Evolutionary conservation across 1,140 invertebrate genomes (phyloP), one percentile per base, ranked within the genome.

Genomic region (Trypoxylus dichotomus): DNA sequence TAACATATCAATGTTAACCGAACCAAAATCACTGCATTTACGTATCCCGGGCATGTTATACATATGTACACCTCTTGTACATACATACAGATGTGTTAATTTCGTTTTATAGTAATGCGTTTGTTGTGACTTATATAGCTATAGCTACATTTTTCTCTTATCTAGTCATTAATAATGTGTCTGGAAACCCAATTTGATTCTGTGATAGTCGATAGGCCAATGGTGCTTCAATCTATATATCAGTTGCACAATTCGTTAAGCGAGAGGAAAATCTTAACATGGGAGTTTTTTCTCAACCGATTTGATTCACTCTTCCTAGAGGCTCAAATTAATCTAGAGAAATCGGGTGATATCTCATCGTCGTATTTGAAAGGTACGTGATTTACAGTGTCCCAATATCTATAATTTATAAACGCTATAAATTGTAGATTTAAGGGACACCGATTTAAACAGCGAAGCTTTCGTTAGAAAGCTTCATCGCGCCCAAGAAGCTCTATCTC

Each of bases 211-310:
- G 98, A 99, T 86, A 90, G 98, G 41, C 96, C 97, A 0, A 95
- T 99, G 91, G 96, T 99, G 37, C 90, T 99, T n/a, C 96, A 98
- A 86, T 94, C 95, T 0, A 90, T 99, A 19, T 97, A 97, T 87
- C 95, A 99, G 84, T 89, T 99, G 1, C 95, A 97, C 83, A 98
- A 97, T 84, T 94, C 95, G 6, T 89, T 99, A 2, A 94, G 94
- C 79, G 96, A 98, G 84, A 89, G 97, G 47, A 92, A 93, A 80
- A 95, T 99, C 78, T 89, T 99, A 7, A 93, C 93, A 1, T 99
- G 98, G 98, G 97, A 99, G 77, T 99, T 99, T 88, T 99, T 99
- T 85, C 89, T 99, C 3, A 97, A 97, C 86, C 91, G 98, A 71
- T 99, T 99, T 86, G 98, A 99, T 85, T 94, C 96, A 0, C 87